A percentile compares a stretch with the other conserved stretches of the same genome.
These are phyloP conservation scores for Epicauta chinensis DNA, from an alignment of 1,140 invertebrate species.

Conservation along the genomic window DNA sequence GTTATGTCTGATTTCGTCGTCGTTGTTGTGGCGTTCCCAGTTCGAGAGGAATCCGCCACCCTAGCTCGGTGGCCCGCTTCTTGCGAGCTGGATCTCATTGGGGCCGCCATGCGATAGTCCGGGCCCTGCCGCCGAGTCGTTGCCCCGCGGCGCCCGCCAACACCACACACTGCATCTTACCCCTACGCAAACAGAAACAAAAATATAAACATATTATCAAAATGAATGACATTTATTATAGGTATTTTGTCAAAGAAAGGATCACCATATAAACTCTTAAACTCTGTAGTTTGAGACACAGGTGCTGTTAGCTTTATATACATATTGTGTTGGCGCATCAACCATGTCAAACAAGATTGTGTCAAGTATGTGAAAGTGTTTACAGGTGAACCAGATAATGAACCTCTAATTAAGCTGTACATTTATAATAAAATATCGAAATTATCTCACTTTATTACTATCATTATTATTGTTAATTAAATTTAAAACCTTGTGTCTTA, in stretches of 20 bases:
- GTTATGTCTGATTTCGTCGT: constrained; percentile 23
- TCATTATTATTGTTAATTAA: no score
- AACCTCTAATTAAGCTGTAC: not conserved
- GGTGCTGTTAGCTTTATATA: no score
- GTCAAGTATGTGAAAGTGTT: not conserved
- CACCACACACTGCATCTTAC: constrained; percentile 38
- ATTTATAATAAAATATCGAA: no score
- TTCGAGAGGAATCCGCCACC: constrained; percentile 44
- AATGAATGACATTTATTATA: no score
- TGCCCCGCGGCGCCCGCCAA: constrained; percentile 39
- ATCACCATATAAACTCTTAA: no score
- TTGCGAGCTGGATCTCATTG: constrained; percentile 48
- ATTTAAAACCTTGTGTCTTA: no score
- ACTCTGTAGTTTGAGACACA: no score
- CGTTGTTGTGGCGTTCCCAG: constrained; percentile 28
- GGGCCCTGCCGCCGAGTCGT: constrained; percentile 38
- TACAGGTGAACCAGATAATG: not conserved
- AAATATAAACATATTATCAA: not conserved
- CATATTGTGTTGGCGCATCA: not conserved
- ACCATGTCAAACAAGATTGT: not conserved
- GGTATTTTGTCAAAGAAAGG: no score
- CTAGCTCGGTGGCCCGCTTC: constrained; percentile 48
- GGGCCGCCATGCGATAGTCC: constrained; percentile 42
- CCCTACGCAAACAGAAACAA: constrained; percentile 30
- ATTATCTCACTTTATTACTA: no score